These are phyloP conservation scores for Apis cerana DNA, from an alignment of 1,140 invertebrate genomes.

Conservation along the genomic window DNA sequence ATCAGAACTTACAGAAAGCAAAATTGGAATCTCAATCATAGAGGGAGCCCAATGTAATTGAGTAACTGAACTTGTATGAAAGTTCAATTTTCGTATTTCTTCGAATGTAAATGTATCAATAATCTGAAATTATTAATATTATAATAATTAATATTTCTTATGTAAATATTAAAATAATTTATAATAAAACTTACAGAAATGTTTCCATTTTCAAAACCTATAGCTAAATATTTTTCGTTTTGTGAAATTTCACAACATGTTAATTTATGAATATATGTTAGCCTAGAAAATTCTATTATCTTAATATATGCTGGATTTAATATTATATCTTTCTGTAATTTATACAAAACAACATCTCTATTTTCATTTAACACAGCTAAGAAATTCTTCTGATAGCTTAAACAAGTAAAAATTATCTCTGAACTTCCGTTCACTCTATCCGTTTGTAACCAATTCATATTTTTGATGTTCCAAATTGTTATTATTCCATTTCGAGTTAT, in stretches of 20 bases:
- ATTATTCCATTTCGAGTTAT: conserved; percentile 67
- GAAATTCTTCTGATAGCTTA: conserved; percentile 66
- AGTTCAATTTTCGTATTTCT: conserved; percentile 60
- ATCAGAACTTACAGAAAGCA: conserved; percentile 71
- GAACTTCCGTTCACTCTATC: conserved; percentile 34
- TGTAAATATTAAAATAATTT: not conserved
- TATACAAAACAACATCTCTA: conserved; percentile 42
- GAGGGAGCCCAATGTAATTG: conserved; percentile 75
- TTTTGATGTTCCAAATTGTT: conserved; percentile 66
- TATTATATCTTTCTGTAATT: conserved; percentile 29
- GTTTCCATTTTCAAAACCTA: conserved; percentile 74
- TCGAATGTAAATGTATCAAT: conserved; percentile 58
- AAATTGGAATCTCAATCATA: conserved; percentile 64
- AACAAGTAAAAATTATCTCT: conserved; percentile 60
- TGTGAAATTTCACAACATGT: conserved; percentile 75
- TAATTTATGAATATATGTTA: conserved; percentile 52
- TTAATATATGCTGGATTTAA: conserved; percentile 5
- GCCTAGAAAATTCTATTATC: conserved; percentile 33
- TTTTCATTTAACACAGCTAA: conserved; percentile 68
- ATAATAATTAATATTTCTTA: not conserved
- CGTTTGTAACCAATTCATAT: conserved; percentile 57
- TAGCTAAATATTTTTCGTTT: conserved; percentile 73
- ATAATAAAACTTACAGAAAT: conserved; percentile 70
- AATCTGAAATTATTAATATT: conserved; percentile 67
- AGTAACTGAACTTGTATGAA: conserved; percentile 67